These are phyloP conservation scores for Clusia tigrina DNA, from an alignment of 2,888 invertebrate species.

Conservation along the genomic window DNA sequence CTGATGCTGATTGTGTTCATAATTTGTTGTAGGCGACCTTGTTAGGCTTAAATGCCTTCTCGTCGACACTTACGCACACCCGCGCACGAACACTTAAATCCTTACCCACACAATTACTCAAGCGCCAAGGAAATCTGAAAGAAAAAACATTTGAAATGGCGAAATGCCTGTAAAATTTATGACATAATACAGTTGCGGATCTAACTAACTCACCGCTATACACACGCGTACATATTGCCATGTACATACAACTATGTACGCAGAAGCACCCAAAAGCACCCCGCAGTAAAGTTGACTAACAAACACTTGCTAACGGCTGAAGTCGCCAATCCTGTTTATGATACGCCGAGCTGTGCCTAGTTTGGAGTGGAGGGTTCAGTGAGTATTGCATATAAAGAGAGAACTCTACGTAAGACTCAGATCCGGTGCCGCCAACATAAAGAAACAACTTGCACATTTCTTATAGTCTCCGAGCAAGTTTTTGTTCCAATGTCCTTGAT, in stretches of 20 bases:
- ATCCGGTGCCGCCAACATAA: too few species aligned
- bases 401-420: too few species aligned
- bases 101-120: not conserved
- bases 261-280: not conserved
- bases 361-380: too few species aligned
- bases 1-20: too few species aligned
- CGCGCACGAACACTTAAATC: not conserved
- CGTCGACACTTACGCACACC: not conserved
- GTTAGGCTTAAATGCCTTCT: not conserved
- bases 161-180: constrained; percentile 1
- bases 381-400: too few species aligned
- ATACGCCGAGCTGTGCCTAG: too few species aligned
- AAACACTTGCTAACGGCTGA: too few species aligned
- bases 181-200: too few species aligned
- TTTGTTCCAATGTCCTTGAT: too few species aligned
- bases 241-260: not conserved
- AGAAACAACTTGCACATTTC: too few species aligned
- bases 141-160: not conserved
- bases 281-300: not conserved
- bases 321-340: too few species aligned
- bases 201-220: not conserved
- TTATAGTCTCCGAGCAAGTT: too few species aligned
- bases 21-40: not conserved
- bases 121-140: not conserved
- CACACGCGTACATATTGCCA: not conserved